phyloP scores from a whole-genome alignment of 2,797 vertebrate species.

The Peromyscus aztecus region DNA sequence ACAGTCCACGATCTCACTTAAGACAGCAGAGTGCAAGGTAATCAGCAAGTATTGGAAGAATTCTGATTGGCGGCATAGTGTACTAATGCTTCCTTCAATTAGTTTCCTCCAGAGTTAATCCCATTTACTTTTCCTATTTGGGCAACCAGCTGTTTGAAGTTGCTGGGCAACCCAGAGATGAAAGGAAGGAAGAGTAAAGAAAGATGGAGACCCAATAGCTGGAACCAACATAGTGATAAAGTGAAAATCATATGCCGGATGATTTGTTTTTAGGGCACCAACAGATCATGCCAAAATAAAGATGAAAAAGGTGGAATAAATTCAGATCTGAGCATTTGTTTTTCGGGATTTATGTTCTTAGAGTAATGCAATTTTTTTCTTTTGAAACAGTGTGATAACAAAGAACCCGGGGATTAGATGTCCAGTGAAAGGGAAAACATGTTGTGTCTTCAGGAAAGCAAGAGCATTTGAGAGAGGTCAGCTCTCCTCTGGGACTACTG shows the following conservation, averaged over 20 bases:
- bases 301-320: constrained; percentile 58
- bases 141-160: constrained; percentile 81
- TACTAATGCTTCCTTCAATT: constrained; percentile 80
- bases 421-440: constrained; percentile 72
- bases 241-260: constrained; percentile 66
- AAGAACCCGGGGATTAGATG: constrained; percentile 71
- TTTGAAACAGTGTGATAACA: constrained; percentile 59
- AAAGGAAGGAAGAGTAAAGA: background rate
- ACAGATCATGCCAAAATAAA: constrained; percentile 62
- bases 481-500: constrained; percentile 58
- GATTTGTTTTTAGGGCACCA: constrained; percentile 65
- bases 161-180: constrained; percentile 78
- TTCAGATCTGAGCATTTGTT: constrained; percentile 61
- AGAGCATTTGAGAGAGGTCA: constrained; percentile 68
- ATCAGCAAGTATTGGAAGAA: constrained; percentile 73
- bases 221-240: constrained; percentile 72
- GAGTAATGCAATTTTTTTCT: constrained; percentile 74
- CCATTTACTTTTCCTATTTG: constrained; percentile 80
- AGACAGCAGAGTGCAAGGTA: constrained; percentile 36
- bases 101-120: constrained; percentile 83
- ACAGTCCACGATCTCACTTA: background rate
- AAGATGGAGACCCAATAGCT: constrained; percentile 42
- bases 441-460: constrained; percentile 74
- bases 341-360: constrained; percentile 71
- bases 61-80: constrained; percentile 67